A percentile compares a stretch with the other conserved stretches of the same genome.
Conservation (phyloP, 2,113 vertebrate species). For the Corythaixoides concolor region DNA sequence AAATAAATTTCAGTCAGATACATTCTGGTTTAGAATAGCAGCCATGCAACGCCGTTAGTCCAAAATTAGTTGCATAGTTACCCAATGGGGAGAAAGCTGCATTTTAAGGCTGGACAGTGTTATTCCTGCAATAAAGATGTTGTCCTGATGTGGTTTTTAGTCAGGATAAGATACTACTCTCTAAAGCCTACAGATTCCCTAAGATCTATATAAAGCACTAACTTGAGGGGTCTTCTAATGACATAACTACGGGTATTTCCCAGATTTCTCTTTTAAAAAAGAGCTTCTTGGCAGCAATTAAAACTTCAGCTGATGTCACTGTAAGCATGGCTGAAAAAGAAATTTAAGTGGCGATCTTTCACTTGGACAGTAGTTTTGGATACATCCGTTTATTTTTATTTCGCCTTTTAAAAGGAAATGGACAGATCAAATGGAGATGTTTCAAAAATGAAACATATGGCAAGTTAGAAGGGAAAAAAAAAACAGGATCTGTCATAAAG, state of each 20-base stretch:
- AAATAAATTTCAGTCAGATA: background rate
- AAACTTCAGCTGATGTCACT: background rate
- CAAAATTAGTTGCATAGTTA: background rate
- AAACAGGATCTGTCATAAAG: background rate
- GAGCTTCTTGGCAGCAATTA: background rate
- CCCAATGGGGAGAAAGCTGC: background rate
- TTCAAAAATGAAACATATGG: constrained; percentile 5
- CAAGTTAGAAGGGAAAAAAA: background rate
- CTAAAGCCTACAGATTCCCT: background rate
- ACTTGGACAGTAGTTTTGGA: background rate
- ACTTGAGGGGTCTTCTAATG: background rate
- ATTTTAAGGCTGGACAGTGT: background rate
- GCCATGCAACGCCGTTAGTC: background rate
- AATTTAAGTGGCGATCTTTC: background rate
- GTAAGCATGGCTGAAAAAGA: background rate
- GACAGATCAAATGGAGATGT: background rate
- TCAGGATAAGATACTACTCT: background rate
- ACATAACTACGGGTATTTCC: background rate
- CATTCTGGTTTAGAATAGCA: constrained; percentile 12
- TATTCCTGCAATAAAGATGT: background rate
- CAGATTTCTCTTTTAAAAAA: background rate
- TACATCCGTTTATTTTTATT: background rate
- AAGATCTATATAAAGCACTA: background rate
- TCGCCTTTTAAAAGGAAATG: background rate
- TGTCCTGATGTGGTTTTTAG: background rate